Evolutionary conservation across 2,888 invertebrate species (phyloP).

Genomic region (Ichneumoninae sp.): DNA sequence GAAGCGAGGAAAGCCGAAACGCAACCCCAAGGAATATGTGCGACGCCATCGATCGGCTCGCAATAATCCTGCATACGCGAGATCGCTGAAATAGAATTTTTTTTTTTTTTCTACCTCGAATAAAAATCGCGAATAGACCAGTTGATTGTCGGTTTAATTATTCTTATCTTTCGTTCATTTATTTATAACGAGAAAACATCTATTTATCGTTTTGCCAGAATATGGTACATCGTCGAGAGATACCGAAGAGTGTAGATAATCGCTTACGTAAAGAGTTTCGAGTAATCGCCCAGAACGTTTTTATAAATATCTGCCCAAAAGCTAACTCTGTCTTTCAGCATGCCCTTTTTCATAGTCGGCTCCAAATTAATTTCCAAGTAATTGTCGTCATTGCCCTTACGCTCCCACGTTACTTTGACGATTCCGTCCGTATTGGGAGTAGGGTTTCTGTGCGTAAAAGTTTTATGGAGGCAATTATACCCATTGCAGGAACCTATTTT

Average conservation of each 20-base stretch:
- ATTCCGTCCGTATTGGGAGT: constrained; percentile 79
- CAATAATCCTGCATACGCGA: neutral
- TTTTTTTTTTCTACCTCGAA: neutral
- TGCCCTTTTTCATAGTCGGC: constrained; percentile 76
- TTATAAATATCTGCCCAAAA: constrained; percentile 85
- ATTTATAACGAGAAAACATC: neutral
- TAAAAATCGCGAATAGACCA: neutral
- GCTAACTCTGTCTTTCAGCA: constrained; percentile 81
- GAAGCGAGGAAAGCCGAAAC: constrained; percentile 45
- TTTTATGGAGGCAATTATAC: constrained; percentile 1
- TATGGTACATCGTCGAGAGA: neutral
- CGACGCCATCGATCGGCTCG: neutral
- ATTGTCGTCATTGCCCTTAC: constrained; percentile 78
- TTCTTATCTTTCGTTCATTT: neutral
- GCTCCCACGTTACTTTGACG: constrained; percentile 83
- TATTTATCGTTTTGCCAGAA: constrained; percentile 9
- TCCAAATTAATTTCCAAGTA: constrained; percentile 82
- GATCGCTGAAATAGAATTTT: neutral
- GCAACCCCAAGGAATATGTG: constrained; percentile 33
- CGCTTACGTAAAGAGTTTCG: constrained; percentile 70
- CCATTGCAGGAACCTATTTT: neutral
- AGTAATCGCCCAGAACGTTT: constrained; percentile 72
- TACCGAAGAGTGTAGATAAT: neutral
- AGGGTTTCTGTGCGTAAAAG: constrained; percentile 81
- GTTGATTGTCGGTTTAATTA: neutral